Base-by-base conservation (phyloP, 2,888 invertebrate genomes). In the Acrobasis repandana region DNA sequence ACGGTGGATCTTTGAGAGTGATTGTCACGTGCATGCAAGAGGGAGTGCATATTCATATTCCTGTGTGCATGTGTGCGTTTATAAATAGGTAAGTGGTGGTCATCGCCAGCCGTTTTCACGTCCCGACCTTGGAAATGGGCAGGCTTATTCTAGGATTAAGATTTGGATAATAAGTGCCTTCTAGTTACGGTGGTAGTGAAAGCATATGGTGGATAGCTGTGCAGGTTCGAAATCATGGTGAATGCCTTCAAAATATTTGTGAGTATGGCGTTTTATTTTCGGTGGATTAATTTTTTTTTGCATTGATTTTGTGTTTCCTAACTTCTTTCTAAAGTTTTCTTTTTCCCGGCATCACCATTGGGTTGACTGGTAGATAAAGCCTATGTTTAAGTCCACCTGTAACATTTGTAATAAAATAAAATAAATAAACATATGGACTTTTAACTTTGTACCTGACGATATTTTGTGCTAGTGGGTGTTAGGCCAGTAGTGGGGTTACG, bases 91-190 rank as follows among this genome's bases (percentile, higher is more conserved):
- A 76, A 79, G 87, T 83, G 82, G 76, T 84, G 80, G 79, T 69
- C 74, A 71, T 67, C 67, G 68, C 76, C 74, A 68, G 66, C 73
- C 82, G 86, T 88, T 87, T 89, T 90, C 79, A 73, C 78, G 77
- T 75, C 73, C 74, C 88, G 82, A 88, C 89, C 90, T 92, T 90
- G 90, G 85, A 82, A 83, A 85, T 90, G 90, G 86, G 81, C 84
- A 78, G 73, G 79, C 66, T 63, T 63, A 50, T 67, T 67, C 70
- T 70, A 67, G 64, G 60, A 63, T 63, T 64, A 66, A 70, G 66
- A 67, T 58, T 65, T 67, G 52, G 63, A 58, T 60, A 56, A 51
- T 61, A 18, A 54, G 63, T 58, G 64, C 68, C 64, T 67, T 65
- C 69, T 67, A 52, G 63, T 74, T 72, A 66, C 66, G 66, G 79